A percentile compares a stretch with the other conserved stretches of the same genome.
phyloP scores from a whole-genome alignment of 2,888 invertebrate genomes.

The Halocaridina rubra region DNA sequence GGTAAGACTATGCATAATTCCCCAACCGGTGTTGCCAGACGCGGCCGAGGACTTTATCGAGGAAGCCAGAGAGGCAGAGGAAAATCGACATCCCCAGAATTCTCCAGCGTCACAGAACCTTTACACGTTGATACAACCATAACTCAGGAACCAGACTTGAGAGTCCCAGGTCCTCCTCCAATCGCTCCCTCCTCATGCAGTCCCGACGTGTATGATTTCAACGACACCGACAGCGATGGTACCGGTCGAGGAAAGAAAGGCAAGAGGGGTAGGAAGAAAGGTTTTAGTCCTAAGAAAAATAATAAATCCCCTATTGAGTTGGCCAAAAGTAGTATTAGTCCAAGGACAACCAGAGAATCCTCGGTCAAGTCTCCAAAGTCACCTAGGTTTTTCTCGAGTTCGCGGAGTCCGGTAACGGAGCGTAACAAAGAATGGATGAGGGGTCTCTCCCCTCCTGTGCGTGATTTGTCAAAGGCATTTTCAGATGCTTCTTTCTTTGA shows the following conservation, averaged over 20 bases:
- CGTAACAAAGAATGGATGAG: conserved; percentile 34
- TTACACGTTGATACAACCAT: conserved; percentile 50
- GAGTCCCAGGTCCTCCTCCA: conserved; percentile 47
- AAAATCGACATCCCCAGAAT: neutral
- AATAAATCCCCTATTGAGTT: conserved; percentile 37
- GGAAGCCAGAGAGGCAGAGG: conserved; percentile 4
- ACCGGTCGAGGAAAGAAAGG: conserved; percentile 38
- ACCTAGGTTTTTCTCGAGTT: conserved; percentile 52
- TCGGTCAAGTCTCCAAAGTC: conserved; percentile 46
- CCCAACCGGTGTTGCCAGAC: neutral
- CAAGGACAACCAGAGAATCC: conserved; percentile 32
- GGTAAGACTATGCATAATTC: conserved; percentile 15
- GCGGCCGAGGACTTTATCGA: conserved; percentile 14
- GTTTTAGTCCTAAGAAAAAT: conserved; percentile 39
- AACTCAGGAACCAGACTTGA: conserved; percentile 16
- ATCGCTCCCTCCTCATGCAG: conserved; percentile 40
- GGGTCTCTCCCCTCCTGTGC: conserved; percentile 19
- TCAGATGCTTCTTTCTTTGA: neutral
- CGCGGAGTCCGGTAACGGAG: conserved; percentile 37
- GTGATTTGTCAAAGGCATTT: neutral
- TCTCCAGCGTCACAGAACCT: conserved; percentile 35
- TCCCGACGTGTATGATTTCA: conserved; percentile 61
- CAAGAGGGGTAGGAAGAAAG: conserved; percentile 44
- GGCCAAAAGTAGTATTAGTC: conserved; percentile 47
- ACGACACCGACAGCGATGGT: conserved; percentile 52